Evolutionary conservation across 2,797 vertebrate species (phyloP).

Genomic region (Dicrostonyx torquatus): DNA sequence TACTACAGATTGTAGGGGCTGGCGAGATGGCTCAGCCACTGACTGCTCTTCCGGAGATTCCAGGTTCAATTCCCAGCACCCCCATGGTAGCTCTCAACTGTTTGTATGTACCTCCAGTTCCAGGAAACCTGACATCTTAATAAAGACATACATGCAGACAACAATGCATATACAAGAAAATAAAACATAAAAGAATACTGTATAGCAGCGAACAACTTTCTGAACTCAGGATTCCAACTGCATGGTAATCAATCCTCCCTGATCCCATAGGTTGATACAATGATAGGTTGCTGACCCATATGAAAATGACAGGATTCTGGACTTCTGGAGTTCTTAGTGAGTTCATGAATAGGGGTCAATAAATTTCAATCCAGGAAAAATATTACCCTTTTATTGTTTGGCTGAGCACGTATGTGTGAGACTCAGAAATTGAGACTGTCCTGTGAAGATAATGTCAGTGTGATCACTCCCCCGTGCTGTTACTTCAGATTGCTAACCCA

Average conservation of each 20-base stretch:
- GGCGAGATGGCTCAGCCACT: background rate
- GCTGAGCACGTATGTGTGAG: background rate
- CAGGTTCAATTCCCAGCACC: background rate
- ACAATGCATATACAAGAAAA: background rate
- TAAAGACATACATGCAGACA: background rate
- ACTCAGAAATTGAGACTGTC: background rate
- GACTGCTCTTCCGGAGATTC: background rate
- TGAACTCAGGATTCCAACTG: background rate
- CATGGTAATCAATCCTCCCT: background rate
- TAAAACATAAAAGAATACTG: background rate
- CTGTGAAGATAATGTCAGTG: background rate
- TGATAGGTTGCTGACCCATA: background rate
- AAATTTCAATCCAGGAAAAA: background rate
- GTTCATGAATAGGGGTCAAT: background rate
- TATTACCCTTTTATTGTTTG: background rate
- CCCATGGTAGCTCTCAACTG: background rate
- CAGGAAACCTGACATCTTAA: no score
- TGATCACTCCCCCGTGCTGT: background rate
- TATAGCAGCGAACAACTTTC: background rate
- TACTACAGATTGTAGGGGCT: background rate
- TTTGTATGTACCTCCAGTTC: background rate
- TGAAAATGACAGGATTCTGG: background rate
- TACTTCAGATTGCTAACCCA: background rate
- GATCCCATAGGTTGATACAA: background rate
- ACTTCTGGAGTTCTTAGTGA: background rate